Conservation (phyloP, 1,140 invertebrate genomes). For the Metopolophium dirhodum region DNA sequence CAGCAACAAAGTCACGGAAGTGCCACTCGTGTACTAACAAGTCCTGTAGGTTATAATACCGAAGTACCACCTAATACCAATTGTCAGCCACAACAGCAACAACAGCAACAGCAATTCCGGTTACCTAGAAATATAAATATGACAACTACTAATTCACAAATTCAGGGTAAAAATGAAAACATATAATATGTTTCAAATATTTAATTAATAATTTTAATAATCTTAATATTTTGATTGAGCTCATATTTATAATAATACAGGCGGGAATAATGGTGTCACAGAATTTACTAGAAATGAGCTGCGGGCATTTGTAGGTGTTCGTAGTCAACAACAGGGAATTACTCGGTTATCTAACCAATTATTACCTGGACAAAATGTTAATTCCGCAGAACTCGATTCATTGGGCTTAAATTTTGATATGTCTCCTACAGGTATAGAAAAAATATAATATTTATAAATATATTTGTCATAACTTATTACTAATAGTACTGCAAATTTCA, state of each 20-base stretch:
- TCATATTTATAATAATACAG: constrained; percentile 33
- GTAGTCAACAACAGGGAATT: constrained; percentile 62
- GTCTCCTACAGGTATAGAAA: constrained; percentile 62
- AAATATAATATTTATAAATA: not conserved
- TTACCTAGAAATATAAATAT: constrained; percentile 47
- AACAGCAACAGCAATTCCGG: constrained; percentile 38
- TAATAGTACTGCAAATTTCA: constrained; percentile 61
- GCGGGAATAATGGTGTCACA: constrained; percentile 60
- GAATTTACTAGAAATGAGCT: constrained; percentile 59
- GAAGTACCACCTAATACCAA: constrained; percentile 22
- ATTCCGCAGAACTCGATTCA: constrained; percentile 57
- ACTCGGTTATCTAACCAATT: constrained; percentile 57
- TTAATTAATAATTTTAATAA: not conserved
- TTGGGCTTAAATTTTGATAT: constrained; percentile 57
- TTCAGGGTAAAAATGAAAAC: constrained; percentile 22
- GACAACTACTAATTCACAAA: not conserved
- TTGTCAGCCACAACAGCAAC: constrained; percentile 34
- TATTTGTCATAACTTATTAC: constrained; percentile 56
- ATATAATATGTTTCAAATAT: too few species aligned
- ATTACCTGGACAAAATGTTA: constrained; percentile 58
- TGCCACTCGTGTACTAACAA: constrained; percentile 6
- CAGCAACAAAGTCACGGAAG: constrained; percentile 66
- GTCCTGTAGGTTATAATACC: constrained; percentile 34
- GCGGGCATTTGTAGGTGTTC: constrained; percentile 43
- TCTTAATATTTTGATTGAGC: not conserved